Conservation (phyloP, 2,797 vertebrate genomes). For the Cheirogaleus major region DNA sequence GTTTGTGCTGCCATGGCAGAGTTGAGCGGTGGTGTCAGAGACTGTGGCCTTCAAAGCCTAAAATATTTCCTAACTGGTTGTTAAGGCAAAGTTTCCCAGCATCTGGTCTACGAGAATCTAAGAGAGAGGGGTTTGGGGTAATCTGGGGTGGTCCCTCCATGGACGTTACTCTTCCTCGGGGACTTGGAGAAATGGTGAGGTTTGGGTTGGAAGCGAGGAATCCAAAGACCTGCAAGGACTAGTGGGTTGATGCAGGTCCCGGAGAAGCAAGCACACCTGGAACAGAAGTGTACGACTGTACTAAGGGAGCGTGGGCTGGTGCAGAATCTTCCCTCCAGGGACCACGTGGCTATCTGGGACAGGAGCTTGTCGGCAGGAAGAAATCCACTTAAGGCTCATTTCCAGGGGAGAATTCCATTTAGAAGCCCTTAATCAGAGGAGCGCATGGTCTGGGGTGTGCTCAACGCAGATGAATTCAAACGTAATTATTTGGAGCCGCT, state of each 20-base stretch:
- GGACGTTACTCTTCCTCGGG: background rate
- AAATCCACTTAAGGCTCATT: conserved; percentile 40
- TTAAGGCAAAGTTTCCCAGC: background rate
- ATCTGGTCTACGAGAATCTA: background rate
- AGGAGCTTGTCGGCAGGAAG: conserved; percentile 28
- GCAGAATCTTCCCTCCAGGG: background rate
- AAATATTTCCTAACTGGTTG: background rate
- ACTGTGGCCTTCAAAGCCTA: background rate
- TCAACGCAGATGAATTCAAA: conserved; percentile 9
- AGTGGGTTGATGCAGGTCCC: background rate
- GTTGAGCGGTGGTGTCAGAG: background rate
- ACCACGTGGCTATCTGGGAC: background rate
- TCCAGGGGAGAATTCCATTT: conserved; percentile 59
- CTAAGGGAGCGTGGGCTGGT: background rate
- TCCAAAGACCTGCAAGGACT: background rate
- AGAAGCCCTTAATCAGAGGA: conserved; percentile 57
- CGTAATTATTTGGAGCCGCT: conserved; percentile 18
- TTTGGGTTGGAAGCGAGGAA: background rate
- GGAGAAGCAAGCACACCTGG: background rate
- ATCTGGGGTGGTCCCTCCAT: background rate
- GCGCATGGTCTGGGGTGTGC: background rate
- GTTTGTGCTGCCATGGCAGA: background rate
- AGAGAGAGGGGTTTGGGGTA: background rate
- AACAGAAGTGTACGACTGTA: background rate
- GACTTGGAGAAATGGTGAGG: background rate